phyloP scores from a whole-genome alignment of 2,113 vertebrate genomes.

The Gopherus evgoodei region DNA sequence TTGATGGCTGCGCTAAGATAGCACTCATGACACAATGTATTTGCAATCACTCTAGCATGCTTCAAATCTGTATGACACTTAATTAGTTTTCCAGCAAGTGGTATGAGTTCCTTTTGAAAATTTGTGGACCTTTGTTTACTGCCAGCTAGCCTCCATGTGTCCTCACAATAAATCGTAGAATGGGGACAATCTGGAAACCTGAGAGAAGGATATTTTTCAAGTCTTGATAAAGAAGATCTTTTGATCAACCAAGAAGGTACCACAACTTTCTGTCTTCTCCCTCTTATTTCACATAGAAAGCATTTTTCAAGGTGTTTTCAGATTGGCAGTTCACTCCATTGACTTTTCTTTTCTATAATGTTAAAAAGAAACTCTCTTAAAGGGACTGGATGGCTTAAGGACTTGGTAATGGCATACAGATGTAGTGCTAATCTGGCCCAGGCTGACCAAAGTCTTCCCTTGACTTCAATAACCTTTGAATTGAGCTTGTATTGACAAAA shows the following conservation, averaged over 20 bases:
- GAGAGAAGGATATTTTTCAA: conserved; percentile 62
- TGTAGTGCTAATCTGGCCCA: background rate
- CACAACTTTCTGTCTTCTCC: background rate
- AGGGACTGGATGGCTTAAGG: background rate
- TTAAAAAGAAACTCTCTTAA: background rate
- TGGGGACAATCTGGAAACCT: conserved; percentile 63
- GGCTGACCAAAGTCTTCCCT: background rate
- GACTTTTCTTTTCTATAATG: background rate
- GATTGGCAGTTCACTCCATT: background rate
- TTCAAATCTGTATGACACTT: conserved; percentile 65
- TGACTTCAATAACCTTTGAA: background rate
- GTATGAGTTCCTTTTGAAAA: conserved; percentile 67
- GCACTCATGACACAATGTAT: conserved; percentile 62
- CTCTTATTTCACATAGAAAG: background rate
- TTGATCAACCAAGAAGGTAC: background rate
- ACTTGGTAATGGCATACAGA: background rate
- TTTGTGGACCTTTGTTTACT: conserved; percentile 72
- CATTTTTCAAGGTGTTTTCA: background rate
- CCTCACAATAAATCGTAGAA: conserved; percentile 65
- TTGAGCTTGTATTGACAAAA: background rate
- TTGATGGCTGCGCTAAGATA: conserved; percentile 66
- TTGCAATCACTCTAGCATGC: conserved; percentile 73
- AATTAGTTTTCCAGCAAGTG: conserved; percentile 72
- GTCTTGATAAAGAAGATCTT: conserved; percentile 1
- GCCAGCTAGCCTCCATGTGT: conserved; percentile 44